Evolutionary conservation across 2,888 invertebrate genomes (phyloP).

Genomic region (Drosophila melanosoma): DNA sequence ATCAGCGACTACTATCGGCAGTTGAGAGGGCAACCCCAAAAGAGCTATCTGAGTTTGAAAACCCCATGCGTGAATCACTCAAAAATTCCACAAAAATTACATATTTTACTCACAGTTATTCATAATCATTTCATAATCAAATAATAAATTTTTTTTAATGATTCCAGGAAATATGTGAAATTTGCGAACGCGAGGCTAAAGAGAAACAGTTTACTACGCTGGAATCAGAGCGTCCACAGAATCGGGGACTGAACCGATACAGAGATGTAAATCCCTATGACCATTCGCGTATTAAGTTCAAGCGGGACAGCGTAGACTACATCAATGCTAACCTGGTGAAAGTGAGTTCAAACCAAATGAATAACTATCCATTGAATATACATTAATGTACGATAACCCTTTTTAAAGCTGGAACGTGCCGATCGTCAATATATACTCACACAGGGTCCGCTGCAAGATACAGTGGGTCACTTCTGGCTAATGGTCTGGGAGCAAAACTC

Average conservation of each 20-base stretch:
- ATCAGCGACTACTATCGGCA: not conserved
- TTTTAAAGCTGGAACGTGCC: slow-evolving; percentile 90
- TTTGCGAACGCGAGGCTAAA: slow-evolving; percentile 87
- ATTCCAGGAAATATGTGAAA: slow-evolving; percentile 90
- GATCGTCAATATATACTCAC: slow-evolving; percentile 96
- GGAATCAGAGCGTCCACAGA: slow-evolving; percentile 83
- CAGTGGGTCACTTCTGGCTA: slow-evolving; percentile 97
- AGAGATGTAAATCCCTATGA: slow-evolving; percentile 98
- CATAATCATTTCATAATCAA: slow-evolving; percentile 18
- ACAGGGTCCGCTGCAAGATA: slow-evolving; percentile 96
- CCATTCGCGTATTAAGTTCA: slow-evolving; percentile 93
- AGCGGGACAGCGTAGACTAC: slow-evolving; percentile 92
- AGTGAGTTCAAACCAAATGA: slow-evolving; percentile 85
- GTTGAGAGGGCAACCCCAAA: slow-evolving; percentile 45
- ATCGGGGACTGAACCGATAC: slow-evolving; percentile 93
- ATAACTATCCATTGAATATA: not conserved
- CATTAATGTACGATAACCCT: slow-evolving; percentile 15
- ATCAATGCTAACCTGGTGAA: slow-evolving; percentile 97
- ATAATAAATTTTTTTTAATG: slow-evolving; percentile 6
- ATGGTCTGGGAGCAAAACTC: slow-evolving; percentile 99
- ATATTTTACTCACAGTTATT: slow-evolving; percentile 1
- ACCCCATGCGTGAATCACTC: slow-evolving; percentile 36
- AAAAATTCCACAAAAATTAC: not conserved
- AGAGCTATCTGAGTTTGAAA: slow-evolving; percentile 8
- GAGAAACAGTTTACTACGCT: slow-evolving; percentile 86